These are phyloP conservation scores for Bombus confusus DNA, from an alignment of 1,140 invertebrate genomes.

Conservation along the genomic window DNA sequence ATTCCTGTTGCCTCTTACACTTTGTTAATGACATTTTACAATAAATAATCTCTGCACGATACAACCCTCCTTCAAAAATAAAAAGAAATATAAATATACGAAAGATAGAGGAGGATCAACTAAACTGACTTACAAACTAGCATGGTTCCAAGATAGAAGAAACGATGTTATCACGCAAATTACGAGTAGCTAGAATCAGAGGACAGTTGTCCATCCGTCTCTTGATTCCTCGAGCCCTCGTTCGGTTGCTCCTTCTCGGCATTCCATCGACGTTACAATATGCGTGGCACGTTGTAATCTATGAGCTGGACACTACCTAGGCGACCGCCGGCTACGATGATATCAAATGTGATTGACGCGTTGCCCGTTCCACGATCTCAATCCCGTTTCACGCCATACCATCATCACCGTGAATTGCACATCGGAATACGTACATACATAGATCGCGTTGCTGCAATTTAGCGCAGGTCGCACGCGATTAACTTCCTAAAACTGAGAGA, in stretches of 20 bases:
- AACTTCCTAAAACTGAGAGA: not conserved
- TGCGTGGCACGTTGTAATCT: conserved; percentile 66
- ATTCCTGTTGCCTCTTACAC: no score
- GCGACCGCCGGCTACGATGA: conserved; percentile 63
- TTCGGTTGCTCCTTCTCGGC: conserved; percentile 16
- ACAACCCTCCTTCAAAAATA: no score
- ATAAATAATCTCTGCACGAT: no score
- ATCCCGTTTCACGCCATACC: conserved; percentile 16
- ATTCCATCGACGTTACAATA: conserved; percentile 61
- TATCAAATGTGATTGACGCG: conserved; percentile 71
- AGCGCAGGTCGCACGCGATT: not conserved
- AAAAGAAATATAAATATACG: not conserved
- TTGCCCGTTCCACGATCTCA: conserved; percentile 53
- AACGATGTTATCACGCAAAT: not conserved
- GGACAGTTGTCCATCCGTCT: not conserved
- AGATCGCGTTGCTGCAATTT: not conserved
- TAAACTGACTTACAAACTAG: not conserved
- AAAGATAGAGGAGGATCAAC: no score
- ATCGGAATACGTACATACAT: no score
- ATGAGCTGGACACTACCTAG: conserved; percentile 49
- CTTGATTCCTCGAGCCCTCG: not conserved
- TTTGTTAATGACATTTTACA: no score
- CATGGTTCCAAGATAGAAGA: not conserved
- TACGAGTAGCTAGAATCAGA: not conserved
- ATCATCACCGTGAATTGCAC: conserved; percentile 10